These are phyloP conservation scores for Hyles euphorbiae DNA, from an alignment of 1,140 invertebrate genomes.

Conservation along the genomic window DNA sequence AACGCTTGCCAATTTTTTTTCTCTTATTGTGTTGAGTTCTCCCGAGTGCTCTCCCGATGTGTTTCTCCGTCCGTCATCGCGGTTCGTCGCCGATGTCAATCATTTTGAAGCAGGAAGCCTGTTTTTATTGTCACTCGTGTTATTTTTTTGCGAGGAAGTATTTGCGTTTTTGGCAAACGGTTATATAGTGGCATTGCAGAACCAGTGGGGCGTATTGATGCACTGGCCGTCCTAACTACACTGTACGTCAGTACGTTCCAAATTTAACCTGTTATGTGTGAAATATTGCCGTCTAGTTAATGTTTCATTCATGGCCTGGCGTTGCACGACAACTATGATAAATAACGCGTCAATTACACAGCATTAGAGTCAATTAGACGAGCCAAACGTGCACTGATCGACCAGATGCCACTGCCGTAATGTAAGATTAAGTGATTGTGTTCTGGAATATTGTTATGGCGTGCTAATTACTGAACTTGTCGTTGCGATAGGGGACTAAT, in stretches of 20 bases:
- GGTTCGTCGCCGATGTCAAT: constrained; percentile 33
- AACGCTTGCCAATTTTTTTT: constrained; percentile 54
- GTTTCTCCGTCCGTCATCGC: constrained; percentile 38
- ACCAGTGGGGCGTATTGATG: constrained; percentile 34
- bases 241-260: constrained; percentile 42
- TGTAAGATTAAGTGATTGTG: too few species aligned
- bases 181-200: constrained; percentile 14
- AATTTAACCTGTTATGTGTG: constrained; percentile 50
- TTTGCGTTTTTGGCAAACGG: constrained; percentile 20
- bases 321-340: constrained; percentile 10
- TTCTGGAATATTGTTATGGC: too few species aligned
- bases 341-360: constrained; percentile 16
- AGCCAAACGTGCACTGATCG: too few species aligned
- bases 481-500: too few species aligned
- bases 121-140: constrained; percentile 6
- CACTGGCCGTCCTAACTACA: constrained; percentile 40
- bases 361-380: background rate
- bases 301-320: constrained; percentile 34
- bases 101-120: constrained; percentile 35
- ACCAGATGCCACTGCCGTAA: too few species aligned
- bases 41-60: constrained; percentile 34
- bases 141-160: constrained; percentile 9
- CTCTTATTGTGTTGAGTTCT: constrained; percentile 56
- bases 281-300: constrained; percentile 51
- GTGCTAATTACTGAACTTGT: too few species aligned